Percentiles rank a stretch among this genome's conserved stretches.
Evolutionary conservation across 2,888 invertebrate species (phyloP).

Genomic region (Chrysina gloriosa): DNA sequence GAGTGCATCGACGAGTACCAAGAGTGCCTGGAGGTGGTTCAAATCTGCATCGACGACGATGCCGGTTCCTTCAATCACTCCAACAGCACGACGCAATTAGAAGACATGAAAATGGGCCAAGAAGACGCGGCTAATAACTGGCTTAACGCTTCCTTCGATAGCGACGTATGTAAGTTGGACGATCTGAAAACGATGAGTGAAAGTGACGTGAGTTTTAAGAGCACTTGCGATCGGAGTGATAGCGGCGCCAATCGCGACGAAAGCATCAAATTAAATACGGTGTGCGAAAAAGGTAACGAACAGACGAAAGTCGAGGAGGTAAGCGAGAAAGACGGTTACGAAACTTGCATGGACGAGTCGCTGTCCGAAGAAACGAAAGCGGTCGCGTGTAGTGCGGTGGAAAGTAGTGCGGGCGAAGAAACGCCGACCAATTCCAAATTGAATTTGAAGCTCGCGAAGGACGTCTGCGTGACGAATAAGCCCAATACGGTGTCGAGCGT

Average conservation of each 20-base stretch:
- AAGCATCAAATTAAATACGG: conserved; percentile 34
- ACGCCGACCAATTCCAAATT: conserved; percentile 58
- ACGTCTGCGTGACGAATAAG: conserved; percentile 1
- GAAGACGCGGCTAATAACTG: conserved; percentile 7
- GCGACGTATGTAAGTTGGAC: conserved; percentile 22
- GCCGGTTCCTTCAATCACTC: conserved; percentile 63
- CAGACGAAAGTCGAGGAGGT: conserved; percentile 21
- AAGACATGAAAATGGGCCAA: conserved; percentile 1
- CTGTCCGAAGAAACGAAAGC: conserved; percentile 62
- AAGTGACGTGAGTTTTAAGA: conserved; percentile 49
- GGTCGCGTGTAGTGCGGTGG: conserved; percentile 35
- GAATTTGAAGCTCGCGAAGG: conserved; percentile 24
- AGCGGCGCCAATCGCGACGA: conserved; percentile 1
- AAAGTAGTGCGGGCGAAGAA: conserved; percentile 28
- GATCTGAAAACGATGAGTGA: conserved; percentile 40
- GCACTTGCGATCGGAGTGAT: conserved; percentile 47
- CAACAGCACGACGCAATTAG: conserved; percentile 52
- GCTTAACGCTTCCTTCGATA: conserved; percentile 22
- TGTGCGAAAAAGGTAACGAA: conserved; percentile 39
- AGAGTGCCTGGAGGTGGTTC: conserved; percentile 72
- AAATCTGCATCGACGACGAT: conserved; percentile 72
- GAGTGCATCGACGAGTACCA: conserved; percentile 75
- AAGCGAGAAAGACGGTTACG: conserved; percentile 66
- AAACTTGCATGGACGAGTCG: conserved; percentile 73
- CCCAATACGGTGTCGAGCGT: conserved; percentile 12